Base-by-base conservation (phyloP, 2,113 vertebrate genomes). In the Ophthalmolycus amberensis region DNA sequence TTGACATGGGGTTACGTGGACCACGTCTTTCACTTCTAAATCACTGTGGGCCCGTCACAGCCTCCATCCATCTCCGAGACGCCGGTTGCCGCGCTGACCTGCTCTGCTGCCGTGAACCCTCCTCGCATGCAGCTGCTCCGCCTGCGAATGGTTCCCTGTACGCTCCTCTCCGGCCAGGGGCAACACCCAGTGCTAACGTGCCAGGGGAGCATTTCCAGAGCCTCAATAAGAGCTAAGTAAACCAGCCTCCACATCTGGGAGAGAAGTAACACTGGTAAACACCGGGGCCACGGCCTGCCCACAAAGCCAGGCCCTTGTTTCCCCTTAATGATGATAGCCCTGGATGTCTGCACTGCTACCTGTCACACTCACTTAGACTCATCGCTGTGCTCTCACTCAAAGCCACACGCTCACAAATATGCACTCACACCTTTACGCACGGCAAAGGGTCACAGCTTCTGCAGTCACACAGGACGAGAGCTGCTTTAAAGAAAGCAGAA, bases 141-240 rank as follows among this genome's bases (percentile, higher is more conserved):
- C 80, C 77, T 80, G 65, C 64, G 82, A 92, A 91, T 60, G 71
- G 80, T 88, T 93, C 88, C 88, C 90, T 71, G 42, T 85, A 78
- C 76, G 16, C 89, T 83, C 58, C 44, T 86, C 86, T 76, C 80
- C 25, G 78, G 80, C 83, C 85, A 73, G 82, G 63, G 82, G 86
- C 80, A 91, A 93, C 91, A 91, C 85, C 86, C 84, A 73, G 77
- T 8, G 79, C 83, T 88, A 89, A 94, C 69, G 88, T 94, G 93
- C 91, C 91, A 93, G 76, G 80, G 90, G 93, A 95, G 79, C 88
- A 93, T 91, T 95, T 94, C 93, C 93, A 94, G 91, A 94, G 84
- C 83, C 86, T 81, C 73, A 75, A 54, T 87, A 68, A 91, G 85
- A 87, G 78, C 87, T 84, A 92, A 92, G 91, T 86, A 92, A 94